A percentile compares a stretch with the other conserved stretches of the same genome.
Evolutionary conservation across 2,888 invertebrate species (phyloP).

Genomic region (Dyspetes luteomarginatus): DNA sequence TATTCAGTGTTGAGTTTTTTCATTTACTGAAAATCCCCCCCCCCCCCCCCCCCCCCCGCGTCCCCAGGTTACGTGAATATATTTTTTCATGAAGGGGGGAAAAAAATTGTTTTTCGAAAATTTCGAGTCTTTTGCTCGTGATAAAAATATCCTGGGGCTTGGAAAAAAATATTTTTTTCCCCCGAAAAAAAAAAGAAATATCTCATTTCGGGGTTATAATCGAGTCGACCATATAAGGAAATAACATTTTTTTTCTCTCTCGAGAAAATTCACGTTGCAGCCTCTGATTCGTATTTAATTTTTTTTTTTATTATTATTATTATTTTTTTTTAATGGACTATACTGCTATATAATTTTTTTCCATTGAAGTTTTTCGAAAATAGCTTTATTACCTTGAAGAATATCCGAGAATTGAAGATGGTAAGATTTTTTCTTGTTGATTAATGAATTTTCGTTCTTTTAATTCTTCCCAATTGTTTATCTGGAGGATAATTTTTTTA

Average conservation of each 20-base stretch:
- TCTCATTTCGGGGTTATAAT: constrained; percentile 32
- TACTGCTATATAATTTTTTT: not conserved
- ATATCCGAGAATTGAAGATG: constrained; percentile 22
- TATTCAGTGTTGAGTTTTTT: too few relatives aligned
- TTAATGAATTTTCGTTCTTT: constrained; percentile 33
- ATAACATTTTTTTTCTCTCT: constrained; percentile 48
- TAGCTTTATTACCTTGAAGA: constrained; percentile 17
- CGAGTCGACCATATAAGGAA: constrained; percentile 39
- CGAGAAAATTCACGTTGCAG: constrained; percentile 12
- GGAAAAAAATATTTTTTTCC: constrained; percentile 29
- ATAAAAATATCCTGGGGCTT: constrained; percentile 27
- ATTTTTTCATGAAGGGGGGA: not conserved
- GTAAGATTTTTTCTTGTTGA: not conserved
- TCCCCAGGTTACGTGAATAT: too few relatives aligned
- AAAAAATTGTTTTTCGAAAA: not conserved
- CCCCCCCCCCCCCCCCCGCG: too few relatives aligned
- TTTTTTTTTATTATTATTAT: not conserved
- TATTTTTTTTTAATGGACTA: constrained; percentile 16
- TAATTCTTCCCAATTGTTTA: constrained; percentile 1
- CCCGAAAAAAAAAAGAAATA: constrained; percentile 27
- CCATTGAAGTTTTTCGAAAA: constrained; percentile 1
- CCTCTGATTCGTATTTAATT: constrained; percentile 15
- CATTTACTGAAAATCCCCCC: too few relatives aligned
- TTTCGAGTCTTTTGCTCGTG: not conserved
- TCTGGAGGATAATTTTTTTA: too few relatives aligned